phyloP scores from a whole-genome alignment of 1,140 invertebrate genomes.

The Diplogasteroides magnus region DNA sequence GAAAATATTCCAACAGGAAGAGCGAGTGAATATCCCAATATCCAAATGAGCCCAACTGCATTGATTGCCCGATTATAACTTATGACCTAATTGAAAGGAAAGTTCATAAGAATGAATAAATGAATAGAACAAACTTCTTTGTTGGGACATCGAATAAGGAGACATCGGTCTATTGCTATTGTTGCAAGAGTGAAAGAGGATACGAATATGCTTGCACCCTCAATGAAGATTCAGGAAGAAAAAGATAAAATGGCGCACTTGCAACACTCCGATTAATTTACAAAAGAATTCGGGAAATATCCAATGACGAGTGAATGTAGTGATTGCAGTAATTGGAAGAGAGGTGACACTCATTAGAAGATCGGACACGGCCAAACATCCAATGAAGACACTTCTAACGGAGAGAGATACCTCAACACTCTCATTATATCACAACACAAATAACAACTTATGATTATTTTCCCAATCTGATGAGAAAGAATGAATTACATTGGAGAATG shows the following conservation, averaged over 20 bases:
- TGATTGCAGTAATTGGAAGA: conserved; percentile 50
- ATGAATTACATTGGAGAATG: conserved; percentile 47
- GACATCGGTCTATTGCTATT: conserved; percentile 52
- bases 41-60: conserved; percentile 47
- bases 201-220: conserved; percentile 54
- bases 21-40: conserved; percentile 47
- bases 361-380: conserved; percentile 45
- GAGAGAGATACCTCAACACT: conserved; percentile 40
- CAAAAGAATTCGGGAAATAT: conserved; percentile 51
- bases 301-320: conserved; percentile 54
- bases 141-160: conserved; percentile 47
- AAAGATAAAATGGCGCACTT: conserved; percentile 30
- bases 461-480: background rate
- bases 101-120: background rate
- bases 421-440: background rate
- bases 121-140: background rate
- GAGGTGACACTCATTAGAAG: conserved; percentile 50
- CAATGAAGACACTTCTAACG: conserved; percentile 53
- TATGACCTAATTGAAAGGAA: conserved; percentile 50
- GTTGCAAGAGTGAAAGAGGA: conserved; percentile 53
- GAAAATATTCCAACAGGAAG: conserved; percentile 52
- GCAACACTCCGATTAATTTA: conserved; percentile 54
- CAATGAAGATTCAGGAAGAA: conserved; percentile 16
- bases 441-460: background rate
- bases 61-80: conserved; percentile 41